These are phyloP conservation scores for Rhinopomastus cyanomelas DNA, from an alignment of 2,113 vertebrate species.

Conservation along the genomic window DNA sequence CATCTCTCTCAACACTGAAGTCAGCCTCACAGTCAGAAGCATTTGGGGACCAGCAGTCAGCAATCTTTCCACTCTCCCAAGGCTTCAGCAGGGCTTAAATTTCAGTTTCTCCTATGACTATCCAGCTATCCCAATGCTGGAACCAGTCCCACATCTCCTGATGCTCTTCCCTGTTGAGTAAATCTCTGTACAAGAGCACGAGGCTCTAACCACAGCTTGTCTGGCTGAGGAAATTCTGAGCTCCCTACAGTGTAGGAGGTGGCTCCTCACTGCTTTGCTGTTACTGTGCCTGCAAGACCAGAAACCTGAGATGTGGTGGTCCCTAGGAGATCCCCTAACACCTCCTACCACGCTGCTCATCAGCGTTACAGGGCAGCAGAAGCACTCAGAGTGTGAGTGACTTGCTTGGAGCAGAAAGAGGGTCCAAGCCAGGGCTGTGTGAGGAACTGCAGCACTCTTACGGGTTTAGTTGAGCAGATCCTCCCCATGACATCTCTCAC, in stretches of 20 bases:
- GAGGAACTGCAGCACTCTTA: neutral
- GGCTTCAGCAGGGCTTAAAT: neutral
- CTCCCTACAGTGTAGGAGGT: neutral
- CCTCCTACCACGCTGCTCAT: accelerated
- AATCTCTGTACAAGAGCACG: neutral
- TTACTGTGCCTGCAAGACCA: neutral
- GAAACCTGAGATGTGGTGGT: neutral
- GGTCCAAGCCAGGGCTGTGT: neutral
- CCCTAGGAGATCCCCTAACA: neutral
- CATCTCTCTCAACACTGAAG: neutral
- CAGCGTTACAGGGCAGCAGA: neutral
- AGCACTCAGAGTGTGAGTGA: neutral
- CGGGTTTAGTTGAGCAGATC: too few relatives aligned
- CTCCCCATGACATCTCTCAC: too few relatives aligned
- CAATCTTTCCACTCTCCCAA: neutral
- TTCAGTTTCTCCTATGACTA: neutral
- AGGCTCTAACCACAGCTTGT: neutral
- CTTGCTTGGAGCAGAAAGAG: neutral
- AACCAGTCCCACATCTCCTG: neutral
- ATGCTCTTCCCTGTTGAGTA: neutral
- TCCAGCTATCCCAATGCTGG: neutral
- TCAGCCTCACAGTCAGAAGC: neutral
- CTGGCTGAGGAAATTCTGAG: neutral
- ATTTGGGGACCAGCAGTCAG: too few relatives aligned
- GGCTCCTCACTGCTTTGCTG: neutral